Evolutionary conservation across 2,888 invertebrate genomes (phyloP).

Genomic region (Chirona hameri): DNA sequence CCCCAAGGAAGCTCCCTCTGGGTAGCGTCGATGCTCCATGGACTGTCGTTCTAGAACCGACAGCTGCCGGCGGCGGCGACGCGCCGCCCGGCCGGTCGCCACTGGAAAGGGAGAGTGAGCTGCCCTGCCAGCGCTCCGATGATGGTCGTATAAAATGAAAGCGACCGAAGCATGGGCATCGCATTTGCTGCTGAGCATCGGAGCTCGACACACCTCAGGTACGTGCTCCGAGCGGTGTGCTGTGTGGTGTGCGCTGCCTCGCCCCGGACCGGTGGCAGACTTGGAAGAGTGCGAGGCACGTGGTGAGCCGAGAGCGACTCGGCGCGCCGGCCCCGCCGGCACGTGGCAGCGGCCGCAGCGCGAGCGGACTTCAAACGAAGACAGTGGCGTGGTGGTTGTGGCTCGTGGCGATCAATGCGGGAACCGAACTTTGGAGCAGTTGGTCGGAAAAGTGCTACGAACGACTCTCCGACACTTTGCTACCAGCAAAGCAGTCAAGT

Average conservation of each 20-base stretch:
- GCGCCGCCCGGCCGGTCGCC: neutral
- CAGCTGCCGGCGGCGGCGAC: neutral
- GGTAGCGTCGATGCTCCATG: no score
- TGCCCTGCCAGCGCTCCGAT: neutral
- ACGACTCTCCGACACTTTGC: no score
- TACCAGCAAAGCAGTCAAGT: no score
- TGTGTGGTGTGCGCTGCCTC: neutral
- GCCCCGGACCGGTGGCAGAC: neutral
- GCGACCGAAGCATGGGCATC: neutral
- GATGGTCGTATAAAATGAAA: constrained; percentile 24
- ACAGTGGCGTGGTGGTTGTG: no score
- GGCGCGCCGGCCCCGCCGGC: no score
- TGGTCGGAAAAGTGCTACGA: no score
- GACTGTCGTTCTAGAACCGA: no score
- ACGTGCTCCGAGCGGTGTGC: neutral
- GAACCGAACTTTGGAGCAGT: no score
- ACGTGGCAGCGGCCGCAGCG: neutral
- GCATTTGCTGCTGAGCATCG: neutral
- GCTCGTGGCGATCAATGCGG: no score
- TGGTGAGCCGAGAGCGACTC: no score
- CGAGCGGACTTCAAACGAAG: neutral
- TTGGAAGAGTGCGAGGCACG: no score
- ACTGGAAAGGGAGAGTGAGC: neutral
- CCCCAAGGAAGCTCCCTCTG: no score
- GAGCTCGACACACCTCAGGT: neutral